phyloP scores from a whole-genome alignment of 2,113 vertebrate species.

The Seriola dumerili region DNA sequence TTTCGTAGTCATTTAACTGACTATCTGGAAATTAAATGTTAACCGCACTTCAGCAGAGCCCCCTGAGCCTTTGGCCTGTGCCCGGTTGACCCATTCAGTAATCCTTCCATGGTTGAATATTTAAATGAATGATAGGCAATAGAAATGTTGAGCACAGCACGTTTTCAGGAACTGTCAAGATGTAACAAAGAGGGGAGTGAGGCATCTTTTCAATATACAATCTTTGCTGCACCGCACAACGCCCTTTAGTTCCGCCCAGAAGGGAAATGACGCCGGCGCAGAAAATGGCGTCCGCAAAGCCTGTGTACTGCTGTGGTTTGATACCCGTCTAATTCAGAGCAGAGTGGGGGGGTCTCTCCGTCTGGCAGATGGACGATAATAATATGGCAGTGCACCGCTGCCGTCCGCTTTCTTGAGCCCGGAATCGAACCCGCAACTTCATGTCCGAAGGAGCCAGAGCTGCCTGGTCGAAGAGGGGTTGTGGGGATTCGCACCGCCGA shows the following conservation, averaged over 20 bases:
- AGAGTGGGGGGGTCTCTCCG: slow-evolving; percentile 36
- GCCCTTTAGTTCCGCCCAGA: slow-evolving; percentile 77
- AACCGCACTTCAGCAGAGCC: too few species aligned
- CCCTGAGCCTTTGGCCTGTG: too few species aligned
- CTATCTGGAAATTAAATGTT: too few species aligned
- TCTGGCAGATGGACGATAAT: slow-evolving; percentile 40
- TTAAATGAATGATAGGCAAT: too few species aligned
- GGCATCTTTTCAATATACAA: background rate
- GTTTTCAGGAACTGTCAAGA: too few species aligned
- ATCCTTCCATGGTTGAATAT: too few species aligned
- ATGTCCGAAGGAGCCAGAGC: slow-evolving; percentile 84
- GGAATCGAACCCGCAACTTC: slow-evolving; percentile 73
- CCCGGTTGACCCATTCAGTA: too few species aligned
- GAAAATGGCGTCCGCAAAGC: slow-evolving; percentile 84
- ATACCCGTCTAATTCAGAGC: slow-evolving; percentile 60
- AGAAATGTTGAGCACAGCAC: too few species aligned
- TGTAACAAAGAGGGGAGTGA: too few species aligned
- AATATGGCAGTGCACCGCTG: slow-evolving; percentile 63
- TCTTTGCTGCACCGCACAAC: slow-evolving; percentile 39
- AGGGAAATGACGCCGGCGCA: slow-evolving; percentile 84
- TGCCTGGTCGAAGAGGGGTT: slow-evolving; percentile 84
- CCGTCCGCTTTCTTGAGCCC: slow-evolving; percentile 61
- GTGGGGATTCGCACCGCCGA: slow-evolving; percentile 85
- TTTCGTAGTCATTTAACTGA: too few species aligned
- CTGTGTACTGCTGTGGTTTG: slow-evolving; percentile 67